Evolutionary conservation across 2,888 invertebrate genomes (phyloP), one percentile per base, ranked within the genome.

Genomic region (Podotricha telesiphe): DNA sequence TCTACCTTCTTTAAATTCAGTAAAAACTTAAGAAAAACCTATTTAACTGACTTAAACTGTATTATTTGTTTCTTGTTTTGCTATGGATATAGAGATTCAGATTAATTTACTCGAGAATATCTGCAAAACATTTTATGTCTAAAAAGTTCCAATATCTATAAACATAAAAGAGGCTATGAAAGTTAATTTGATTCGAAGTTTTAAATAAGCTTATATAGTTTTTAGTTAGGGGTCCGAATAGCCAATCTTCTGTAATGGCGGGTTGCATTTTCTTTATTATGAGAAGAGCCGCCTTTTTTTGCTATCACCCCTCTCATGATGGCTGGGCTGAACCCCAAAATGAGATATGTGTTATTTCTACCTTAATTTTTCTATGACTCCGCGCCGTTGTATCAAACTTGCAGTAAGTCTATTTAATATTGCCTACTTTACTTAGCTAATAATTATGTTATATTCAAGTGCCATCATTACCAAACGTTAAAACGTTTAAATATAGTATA

Each of bases 201-300:
- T 75, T 79, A 78, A 79, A 78, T 78, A 78, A 77, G 79, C 75
- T 73, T 69, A 42, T 58, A 56, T 59, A 47, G 61, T 73, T 72
- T 72, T 71, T 69, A 42, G 80, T 79, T 77, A 80, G 82, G 85
- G 86, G 83, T 83, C 83, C 81, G 82, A 77, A 81, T 83, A 83
- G 83, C 85, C 90, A 91, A 91, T 91, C 91, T 90, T 86, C 86
- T 87, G 82, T 90, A 91, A 91, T 91, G 89, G 88, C 85, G 86
- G 89, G 86, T 84, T 91, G 86, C 85, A 85, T 89, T 88, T 85
- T 83, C 88, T 88, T 86, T 88, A 89, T 89, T 91, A 89, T 87
- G 80, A 76, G 79, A 84, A 82, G 82, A 79, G 89, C 90, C 91
- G 90, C 85, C 88, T 74, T 90, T 91, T 92, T 90, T 92, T 91